A percentile compares a stretch with the other conserved stretches of the same genome.
Conservation (phyloP, 1,140 invertebrate genomes). For the Scaptomyza montana region DNA sequence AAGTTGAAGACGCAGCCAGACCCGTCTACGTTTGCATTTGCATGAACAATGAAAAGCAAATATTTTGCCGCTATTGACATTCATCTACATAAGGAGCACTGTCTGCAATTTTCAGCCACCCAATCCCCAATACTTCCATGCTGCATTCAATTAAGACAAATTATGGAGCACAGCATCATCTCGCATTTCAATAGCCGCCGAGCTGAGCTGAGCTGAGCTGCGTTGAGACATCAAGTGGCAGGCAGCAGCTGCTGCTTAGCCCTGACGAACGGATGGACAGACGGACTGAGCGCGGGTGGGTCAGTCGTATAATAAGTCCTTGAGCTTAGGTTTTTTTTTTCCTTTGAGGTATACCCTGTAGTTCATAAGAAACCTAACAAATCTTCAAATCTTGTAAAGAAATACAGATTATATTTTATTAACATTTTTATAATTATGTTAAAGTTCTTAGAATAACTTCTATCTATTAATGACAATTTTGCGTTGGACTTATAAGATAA, state of each 20-base stretch:
- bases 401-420: too few relatives aligned
- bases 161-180: conserved; percentile 67
- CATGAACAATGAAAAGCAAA: conserved; percentile 80
- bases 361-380: too few relatives aligned
- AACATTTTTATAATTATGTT: too few relatives aligned
- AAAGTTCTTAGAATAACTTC: too few relatives aligned
- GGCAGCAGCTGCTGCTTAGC: conserved; percentile 1
- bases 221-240: conserved; percentile 26
- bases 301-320: conserved; percentile 5
- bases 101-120: conserved; percentile 21
- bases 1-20: conserved; percentile 63
- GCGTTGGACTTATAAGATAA: too few relatives aligned
- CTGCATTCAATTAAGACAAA: conserved; percentile 78
- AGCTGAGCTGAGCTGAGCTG: conserved; percentile 17
- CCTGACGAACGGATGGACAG: not conserved
- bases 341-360: not conserved
- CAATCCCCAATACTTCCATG: not conserved
- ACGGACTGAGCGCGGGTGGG: conserved; percentile 1
- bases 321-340: conserved; percentile 15
- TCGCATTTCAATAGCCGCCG: conserved; percentile 69
- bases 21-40: conserved; percentile 73
- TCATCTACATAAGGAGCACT: conserved; percentile 62
- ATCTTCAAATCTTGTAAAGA: too few relatives aligned
- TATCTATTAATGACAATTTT: too few relatives aligned
- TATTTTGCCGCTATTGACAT: conserved; percentile 80